Evolutionary conservation across 2,797 vertebrate genomes (phyloP), one percentile per base, ranked within the genome.

Genomic region (Taeniopygia guttata): DNA sequence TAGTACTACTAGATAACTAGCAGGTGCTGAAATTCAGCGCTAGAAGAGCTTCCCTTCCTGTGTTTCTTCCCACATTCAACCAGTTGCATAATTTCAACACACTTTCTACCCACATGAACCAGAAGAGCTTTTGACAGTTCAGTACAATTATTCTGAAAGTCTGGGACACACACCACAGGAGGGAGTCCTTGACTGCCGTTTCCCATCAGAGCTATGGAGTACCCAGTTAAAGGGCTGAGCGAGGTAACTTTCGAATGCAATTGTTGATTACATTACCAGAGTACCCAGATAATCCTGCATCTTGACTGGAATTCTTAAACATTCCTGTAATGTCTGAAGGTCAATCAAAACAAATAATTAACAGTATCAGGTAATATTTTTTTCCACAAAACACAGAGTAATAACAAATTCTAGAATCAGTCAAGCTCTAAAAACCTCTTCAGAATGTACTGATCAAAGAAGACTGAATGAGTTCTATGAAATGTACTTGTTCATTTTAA

Each of bases 161-260:
- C 5, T 62, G 36, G 19, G 32, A 62, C 70, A 93, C 84, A 75
- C 56, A 45, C 90, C 95, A 94, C 95, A 93, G 10, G 84, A 94
- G 94, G 94, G 94, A 95, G 93, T 46, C 76, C 91, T 95, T 68
- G 75, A 58, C 89, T 89, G 58, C 46, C 7, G 3, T 78, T 94
- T 90, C 32, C 43, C 11, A 2, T 6, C 62, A 23, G 18, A 76
- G 38, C 23, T 10, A 16, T 8, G 11, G 0, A 66, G 49, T 0
- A 52, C 8, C 10, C 42, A 70, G 2, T 0, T 2, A 46, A 34
- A 82, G 10, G 23, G 34, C 30, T 45, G 10, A 69, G 34, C 8
- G 58, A 77, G 20, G 2, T 46, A 14, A 20, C 30, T 58, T 60
- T 25, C 11, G 9, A 25, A 88, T 63, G 14, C 11, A 16, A 7